Base-by-base conservation (phyloP, 2,113 vertebrate species). In the Phoxinus phoxinus region DNA sequence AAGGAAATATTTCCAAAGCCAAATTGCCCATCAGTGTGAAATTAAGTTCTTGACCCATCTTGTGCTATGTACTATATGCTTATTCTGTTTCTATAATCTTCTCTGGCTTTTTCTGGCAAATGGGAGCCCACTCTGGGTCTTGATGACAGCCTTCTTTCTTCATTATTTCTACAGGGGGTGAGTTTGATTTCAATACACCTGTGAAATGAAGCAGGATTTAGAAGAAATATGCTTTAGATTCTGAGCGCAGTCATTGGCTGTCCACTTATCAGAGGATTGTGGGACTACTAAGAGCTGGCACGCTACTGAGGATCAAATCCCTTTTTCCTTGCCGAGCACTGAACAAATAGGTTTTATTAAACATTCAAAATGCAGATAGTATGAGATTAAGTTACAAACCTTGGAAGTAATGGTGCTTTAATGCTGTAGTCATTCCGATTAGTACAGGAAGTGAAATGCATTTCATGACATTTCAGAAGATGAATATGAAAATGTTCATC, bases 11-110 rank as follows among this genome's bases (percentile, higher is more conserved):
- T 94, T 93, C 94, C 77, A 93, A 94, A 96, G 95, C 94, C 93
- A 95, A 95, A 97, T 96, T 95, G 96, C 94, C 93, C 93, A 94
- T 95, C 94, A 95, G 94, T 95, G 95, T 96, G 96, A 96, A 97
- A 97, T 96, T 95, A 95, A 95, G 95, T 96, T 95, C 94, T 93
- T 95, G 96, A 95, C 95, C 95, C 91, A 92, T 92, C 93, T 79
- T 59, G 58, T 84, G 84, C 61, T 53, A 53, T 46, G 94, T 96
- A 95, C 95, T 96, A 94, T 96, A 95, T 95, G 96, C 95, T 96
- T 95, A 95, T 95, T 96, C 95, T 93, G 32, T 77, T 78, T 86
- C 84, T 82, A 44, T 87, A 86, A 87, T 87, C 86, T 86, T 83
- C 71, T 93, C 93, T 94, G 27, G 91, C 92, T 93, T 94, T 94